phyloP scores from a whole-genome alignment of 2,113 vertebrate species.

The Axis porcinus region DNA sequence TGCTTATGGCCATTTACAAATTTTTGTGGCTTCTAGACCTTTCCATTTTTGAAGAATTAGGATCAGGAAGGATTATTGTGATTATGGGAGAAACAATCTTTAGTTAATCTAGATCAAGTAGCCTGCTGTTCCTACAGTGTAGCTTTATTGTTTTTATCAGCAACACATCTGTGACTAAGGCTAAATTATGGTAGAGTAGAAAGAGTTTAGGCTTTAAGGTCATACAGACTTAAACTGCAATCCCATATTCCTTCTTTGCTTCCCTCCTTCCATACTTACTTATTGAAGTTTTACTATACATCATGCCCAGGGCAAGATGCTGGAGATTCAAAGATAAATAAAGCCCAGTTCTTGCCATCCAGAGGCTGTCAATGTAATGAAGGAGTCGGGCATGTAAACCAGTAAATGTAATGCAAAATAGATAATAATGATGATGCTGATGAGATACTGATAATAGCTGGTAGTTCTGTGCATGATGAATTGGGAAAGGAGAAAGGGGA shows the following conservation, averaged over 20 bases:
- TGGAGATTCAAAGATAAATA: background rate
- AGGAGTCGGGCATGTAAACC: background rate
- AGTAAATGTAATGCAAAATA: slow-evolving; percentile 4
- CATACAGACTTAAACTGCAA: background rate
- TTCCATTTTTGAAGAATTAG: slow-evolving; percentile 44
- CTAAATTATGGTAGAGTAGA: background rate
- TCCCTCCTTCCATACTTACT: background rate
- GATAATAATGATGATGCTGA: slow-evolving; percentile 10
- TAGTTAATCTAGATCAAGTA: slow-evolving; percentile 29
- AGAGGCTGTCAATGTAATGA: background rate
- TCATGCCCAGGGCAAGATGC: background rate
- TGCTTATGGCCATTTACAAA: background rate
- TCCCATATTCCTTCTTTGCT: background rate
- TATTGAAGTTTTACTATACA: slow-evolving; percentile 7
- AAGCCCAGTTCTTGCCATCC: background rate
- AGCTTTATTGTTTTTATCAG: slow-evolving; percentile 27
- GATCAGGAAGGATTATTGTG: slow-evolving; percentile 29
- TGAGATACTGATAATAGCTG: background rate
- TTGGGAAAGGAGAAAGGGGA: background rate
- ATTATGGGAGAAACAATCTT: slow-evolving; percentile 10
- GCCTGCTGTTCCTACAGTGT: background rate
- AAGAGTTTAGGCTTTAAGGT: background rate
- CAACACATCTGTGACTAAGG: background rate
- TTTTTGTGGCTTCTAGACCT: slow-evolving; percentile 32
- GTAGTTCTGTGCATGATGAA: background rate